Conservation (phyloP, 2,113 vertebrate genomes). For the Stegostoma tigrinum region DNA sequence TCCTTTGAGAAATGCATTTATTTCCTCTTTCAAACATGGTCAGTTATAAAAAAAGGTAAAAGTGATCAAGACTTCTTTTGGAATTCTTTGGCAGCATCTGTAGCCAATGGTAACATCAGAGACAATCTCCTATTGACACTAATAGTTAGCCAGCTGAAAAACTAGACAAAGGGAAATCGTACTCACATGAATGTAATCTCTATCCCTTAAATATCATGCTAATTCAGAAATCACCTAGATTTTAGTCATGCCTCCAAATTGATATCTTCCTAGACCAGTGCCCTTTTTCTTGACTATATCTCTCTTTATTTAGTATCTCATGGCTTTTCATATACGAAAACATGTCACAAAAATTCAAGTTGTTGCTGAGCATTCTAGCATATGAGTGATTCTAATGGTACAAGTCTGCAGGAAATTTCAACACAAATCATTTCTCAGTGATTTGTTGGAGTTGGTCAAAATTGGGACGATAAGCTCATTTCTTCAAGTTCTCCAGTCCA, state of each 20-base stretch:
- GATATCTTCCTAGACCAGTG: background rate
- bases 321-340: background rate
- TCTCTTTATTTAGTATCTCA: background rate
- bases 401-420: background rate
- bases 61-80: background rate
- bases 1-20: background rate
- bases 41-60: background rate
- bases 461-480: background rate
- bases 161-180: background rate
- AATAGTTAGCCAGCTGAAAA: background rate
- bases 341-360: background rate
- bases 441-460: background rate
- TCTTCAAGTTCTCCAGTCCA: background rate
- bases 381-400: background rate
- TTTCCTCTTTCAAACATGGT: background rate
- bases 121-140: background rate
- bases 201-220: background rate
- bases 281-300: background rate
- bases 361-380: background rate
- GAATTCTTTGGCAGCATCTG: background rate
- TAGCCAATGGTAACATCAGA: background rate
- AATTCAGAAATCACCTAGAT: background rate
- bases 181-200: background rate
- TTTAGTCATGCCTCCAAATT: background rate
- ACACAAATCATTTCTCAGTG: background rate